These are phyloP conservation scores for Archivesica marissinica DNA, from an alignment of 1,140 invertebrate species.

Conservation along the genomic window DNA sequence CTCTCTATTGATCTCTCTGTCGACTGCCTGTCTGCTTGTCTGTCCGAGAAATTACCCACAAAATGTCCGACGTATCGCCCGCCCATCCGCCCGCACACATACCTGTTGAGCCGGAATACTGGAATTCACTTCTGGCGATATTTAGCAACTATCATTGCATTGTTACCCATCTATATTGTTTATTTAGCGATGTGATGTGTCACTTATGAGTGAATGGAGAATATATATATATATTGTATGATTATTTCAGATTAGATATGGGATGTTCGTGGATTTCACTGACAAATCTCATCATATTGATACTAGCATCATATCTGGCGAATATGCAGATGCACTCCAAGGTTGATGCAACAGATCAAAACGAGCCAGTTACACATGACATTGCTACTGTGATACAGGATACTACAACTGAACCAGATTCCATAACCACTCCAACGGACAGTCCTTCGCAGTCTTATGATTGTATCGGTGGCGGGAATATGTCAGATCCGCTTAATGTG, in stretches of 20 bases:
- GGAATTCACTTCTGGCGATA: too few relatives aligned
- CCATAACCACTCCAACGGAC: not conserved
- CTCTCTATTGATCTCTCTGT: too few relatives aligned
- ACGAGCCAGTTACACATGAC: not conserved
- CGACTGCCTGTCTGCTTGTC: too few relatives aligned
- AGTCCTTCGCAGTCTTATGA: not conserved
- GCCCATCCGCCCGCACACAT: too few relatives aligned
- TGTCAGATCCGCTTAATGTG: not conserved
- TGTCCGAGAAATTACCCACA: too few relatives aligned
- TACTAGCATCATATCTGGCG: not conserved
- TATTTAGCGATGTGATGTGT: too few relatives aligned
- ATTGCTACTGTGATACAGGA: not conserved
- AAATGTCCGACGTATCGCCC: too few relatives aligned
- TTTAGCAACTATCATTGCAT: too few relatives aligned
- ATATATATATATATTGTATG: too few relatives aligned
- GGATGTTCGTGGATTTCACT: not conserved
- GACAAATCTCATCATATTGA: not conserved
- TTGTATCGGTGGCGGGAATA: not conserved
- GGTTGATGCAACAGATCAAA: not conserved
- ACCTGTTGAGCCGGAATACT: too few relatives aligned
- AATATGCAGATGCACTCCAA: not conserved
- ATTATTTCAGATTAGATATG: not conserved
- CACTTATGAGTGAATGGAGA: too few relatives aligned
- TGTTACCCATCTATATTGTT: too few relatives aligned
- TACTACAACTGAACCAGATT: not conserved